Percentiles rank a stretch among this genome's conserved stretches.
These are phyloP conservation scores for Psittacus erithacus DNA, from an alignment of 2,113 vertebrate species.

Conservation along the genomic window DNA sequence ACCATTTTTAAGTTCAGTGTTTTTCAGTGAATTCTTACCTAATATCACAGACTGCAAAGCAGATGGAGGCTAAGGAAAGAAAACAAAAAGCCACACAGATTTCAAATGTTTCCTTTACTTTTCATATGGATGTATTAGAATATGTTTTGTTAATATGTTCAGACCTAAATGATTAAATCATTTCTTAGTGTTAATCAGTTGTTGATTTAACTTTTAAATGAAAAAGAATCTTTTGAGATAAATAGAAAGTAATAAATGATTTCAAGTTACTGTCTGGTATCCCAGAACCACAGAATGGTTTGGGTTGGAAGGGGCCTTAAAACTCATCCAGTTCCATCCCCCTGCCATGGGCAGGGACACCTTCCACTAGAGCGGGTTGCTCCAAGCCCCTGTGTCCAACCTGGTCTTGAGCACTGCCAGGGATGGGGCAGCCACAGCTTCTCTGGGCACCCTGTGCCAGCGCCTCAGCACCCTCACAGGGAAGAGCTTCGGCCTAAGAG, in stretches of 20 bases:
- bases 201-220: not conserved
- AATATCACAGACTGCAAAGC: not conserved
- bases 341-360: rapidly evolving
- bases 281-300: not conserved
- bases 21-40: not conserved
- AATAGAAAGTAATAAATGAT: not conserved
- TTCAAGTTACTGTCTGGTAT: not conserved
- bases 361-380: rapidly evolving
- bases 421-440: no score
- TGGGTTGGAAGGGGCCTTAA: no score
- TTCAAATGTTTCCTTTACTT: not conserved
- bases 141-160: not conserved
- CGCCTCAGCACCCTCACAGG: no score
- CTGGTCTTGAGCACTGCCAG: no score
- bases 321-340: no score
- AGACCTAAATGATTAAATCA: not conserved
- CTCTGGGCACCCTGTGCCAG: no score
- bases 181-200: not conserved
- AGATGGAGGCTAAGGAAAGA: not conserved
- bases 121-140: not conserved
- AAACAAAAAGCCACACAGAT: not conserved
- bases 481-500: no score
- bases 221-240: not conserved
- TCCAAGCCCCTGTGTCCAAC: no score
- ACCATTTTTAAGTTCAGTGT: not conserved